Evolutionary conservation across 92 coral and sea anemone species (phyloP).

Genomic region (Zoanthus gigantus): DNA sequence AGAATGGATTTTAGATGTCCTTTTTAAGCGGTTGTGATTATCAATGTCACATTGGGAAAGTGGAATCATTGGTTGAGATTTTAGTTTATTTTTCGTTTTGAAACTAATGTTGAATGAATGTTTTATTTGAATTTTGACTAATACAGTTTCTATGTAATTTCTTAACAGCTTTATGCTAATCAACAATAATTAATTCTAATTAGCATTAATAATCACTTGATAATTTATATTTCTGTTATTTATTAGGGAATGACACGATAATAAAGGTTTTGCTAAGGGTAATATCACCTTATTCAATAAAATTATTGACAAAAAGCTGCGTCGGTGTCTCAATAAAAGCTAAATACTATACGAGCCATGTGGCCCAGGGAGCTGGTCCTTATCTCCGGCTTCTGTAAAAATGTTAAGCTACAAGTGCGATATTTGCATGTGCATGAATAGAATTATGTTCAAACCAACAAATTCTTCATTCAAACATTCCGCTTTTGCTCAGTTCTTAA

Average conservation of each 20-base stretch:
- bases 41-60: background rate
- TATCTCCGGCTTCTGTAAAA: too few species aligned
- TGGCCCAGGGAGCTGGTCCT: too few species aligned
- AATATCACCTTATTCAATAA: background rate
- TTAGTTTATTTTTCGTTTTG: background rate
- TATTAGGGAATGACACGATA: background rate
- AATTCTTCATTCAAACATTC: too few species aligned
- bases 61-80: background rate
- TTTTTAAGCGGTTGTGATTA: background rate
- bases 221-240: background rate
- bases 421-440: too few species aligned
- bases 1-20: background rate
- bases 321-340: too few species aligned
- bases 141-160: background rate
- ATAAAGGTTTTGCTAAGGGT: background rate
- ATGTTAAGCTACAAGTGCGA: too few species aligned
- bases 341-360: too few species aligned
- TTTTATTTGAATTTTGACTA: background rate
- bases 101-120: background rate
- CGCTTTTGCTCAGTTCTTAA: too few species aligned
- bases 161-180: background rate
- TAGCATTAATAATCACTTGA: background rate
- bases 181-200: background rate
- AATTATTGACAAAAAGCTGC: too few species aligned
- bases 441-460: too few species aligned